A percentile compares a stretch with the other conserved stretches of the same genome.
These are phyloP conservation scores for Ichneumon xanthorius DNA, from an alignment of 2,888 invertebrate genomes.

Conservation along the genomic window DNA sequence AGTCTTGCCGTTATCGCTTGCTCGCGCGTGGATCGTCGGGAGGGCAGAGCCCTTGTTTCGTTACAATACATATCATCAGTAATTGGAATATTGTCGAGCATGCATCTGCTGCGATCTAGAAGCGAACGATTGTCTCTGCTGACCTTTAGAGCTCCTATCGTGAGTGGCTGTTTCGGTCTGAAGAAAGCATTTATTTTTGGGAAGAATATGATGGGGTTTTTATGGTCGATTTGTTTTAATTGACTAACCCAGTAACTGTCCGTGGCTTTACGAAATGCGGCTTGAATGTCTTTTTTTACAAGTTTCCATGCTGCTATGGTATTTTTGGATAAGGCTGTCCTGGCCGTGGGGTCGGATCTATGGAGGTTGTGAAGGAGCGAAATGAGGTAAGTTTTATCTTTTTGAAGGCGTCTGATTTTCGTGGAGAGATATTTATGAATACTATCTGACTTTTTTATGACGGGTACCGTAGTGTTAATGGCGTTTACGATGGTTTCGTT, in stretches of 20 bases:
- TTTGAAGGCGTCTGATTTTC: constrained; percentile 32
- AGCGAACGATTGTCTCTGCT: neutral
- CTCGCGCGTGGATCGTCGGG: too few relatives aligned
- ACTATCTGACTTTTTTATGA: constrained; percentile 5
- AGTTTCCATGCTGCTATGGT: neutral
- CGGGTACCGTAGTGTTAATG: neutral
- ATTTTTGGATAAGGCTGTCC: neutral
- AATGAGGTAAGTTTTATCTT: constrained; percentile 22
- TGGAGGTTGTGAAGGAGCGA: neutral
- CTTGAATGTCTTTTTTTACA: neutral
- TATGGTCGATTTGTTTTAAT: neutral
- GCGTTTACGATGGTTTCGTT: neutral
- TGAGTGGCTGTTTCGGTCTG: neutral
- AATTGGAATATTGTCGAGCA: neutral
- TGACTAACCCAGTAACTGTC: neutral
- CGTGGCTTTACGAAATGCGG: neutral
- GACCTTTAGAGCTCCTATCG: neutral
- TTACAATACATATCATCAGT: neutral
- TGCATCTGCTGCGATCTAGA: neutral
- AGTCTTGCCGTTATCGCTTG: too few relatives aligned
- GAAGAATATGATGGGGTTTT: neutral
- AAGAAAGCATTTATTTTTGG: constrained; percentile 26
- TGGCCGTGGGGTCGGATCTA: neutral
- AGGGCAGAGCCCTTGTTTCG: too few relatives aligned
- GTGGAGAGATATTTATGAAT: neutral